Evolutionary conservation across 2,888 invertebrate genomes (phyloP), one percentile per base, ranked within the genome.

Genomic region (Lasioglossum pauxillum): DNA sequence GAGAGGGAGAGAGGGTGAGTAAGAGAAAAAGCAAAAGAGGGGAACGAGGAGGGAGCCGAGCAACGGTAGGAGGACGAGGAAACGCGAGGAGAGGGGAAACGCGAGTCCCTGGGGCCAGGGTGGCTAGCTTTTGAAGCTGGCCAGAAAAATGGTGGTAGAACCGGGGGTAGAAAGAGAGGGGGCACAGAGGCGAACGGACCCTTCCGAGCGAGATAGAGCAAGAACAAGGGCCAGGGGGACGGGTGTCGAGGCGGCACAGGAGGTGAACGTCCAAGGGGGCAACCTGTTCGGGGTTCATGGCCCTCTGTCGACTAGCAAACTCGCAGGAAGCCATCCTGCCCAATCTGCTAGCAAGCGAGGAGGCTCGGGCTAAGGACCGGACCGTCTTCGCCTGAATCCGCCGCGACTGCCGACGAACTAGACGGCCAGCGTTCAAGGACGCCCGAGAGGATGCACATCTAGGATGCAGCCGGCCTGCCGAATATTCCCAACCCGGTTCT

Each of bases 231-330:
- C 85, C 77, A 75, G 89, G 89, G 89, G 80, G 74, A 84, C 88
- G 86, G 90, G 90, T 86, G 89, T 77, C 88, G 82, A 86, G 90
- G 92, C 72, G 88, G 88, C 91, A 91, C 92, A 92, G 92, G 93
- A 95, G 95, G 95, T 95, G 95, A 95, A 95, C 93, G 95, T 95
- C 95, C 95, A 95, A 94, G 94, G 95, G 95, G 94, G 93, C 95
- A 95, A 95, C 95, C 95, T 95, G 95, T 95, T 95, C 95, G 94
- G 94, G 95, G 95, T 95, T 95, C 95, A 95, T 95, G 95, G 95
- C 95, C 95, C 95, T 94, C 91, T 93, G 88, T 91, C 92, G 93
- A 93, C 94, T 95, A 95, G 95, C 94, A 92, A 94, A 94, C 92
- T 92, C 89, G 90, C 90, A 89, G 90, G 90, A 89, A 90, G 89